These are phyloP conservation scores for Catagonus wagneri DNA, from an alignment of 2,113 vertebrate species.

Conservation along the genomic window DNA sequence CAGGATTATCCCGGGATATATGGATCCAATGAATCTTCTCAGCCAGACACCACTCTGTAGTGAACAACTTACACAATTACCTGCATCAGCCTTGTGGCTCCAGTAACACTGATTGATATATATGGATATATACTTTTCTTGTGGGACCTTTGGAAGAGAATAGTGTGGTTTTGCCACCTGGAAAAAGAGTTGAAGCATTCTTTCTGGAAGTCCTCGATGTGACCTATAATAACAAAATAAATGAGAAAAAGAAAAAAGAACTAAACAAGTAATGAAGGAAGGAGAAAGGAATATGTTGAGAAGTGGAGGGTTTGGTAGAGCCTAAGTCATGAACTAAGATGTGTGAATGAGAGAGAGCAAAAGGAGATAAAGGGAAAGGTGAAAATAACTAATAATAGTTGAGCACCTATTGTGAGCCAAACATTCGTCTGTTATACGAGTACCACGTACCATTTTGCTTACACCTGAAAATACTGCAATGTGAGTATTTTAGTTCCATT, in stretches of 20 bases:
- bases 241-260: background rate
- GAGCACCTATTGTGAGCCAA: background rate
- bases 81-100: background rate
- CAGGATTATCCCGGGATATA: background rate
- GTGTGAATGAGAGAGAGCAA: background rate
- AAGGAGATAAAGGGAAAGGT: background rate
- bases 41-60: background rate
- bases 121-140: background rate
- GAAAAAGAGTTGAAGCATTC: background rate
- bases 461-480: background rate
- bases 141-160: conserved; percentile 1
- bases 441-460: background rate
- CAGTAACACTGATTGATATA: background rate
- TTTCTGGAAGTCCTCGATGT: background rate
- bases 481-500: background rate
- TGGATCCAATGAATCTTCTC: conserved; percentile 15
- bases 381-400: background rate
- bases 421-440: background rate
- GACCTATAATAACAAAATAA: background rate
- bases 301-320: background rate
- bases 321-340: background rate
- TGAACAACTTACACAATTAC: background rate
- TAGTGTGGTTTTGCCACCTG: background rate
- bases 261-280: background rate
- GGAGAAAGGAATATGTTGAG: background rate